These are phyloP conservation scores for Dipodomys merriami DNA, from an alignment of 2,113 vertebrate genomes.

Conservation along the genomic window DNA sequence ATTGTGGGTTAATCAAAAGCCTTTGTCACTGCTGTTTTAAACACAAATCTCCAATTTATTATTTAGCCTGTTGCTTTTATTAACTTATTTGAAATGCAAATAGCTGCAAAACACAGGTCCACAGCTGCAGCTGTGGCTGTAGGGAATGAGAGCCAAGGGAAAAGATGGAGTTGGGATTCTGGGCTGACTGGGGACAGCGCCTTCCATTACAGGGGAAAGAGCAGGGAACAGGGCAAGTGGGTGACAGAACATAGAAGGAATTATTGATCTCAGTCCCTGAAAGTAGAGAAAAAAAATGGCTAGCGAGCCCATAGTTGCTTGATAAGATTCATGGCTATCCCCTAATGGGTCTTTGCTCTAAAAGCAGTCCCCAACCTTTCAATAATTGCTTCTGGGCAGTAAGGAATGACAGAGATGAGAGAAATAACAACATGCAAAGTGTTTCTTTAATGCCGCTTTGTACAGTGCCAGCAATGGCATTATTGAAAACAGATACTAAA, in stretches of 20 bases:
- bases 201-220: not conserved
- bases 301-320: not conserved
- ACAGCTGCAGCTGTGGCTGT: slow-evolving; percentile 74
- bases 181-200: not conserved
- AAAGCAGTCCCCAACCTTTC: not conserved
- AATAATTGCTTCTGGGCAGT: not conserved
- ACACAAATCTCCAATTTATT: slow-evolving; percentile 71
- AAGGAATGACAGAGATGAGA: not conserved
- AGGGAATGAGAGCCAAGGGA: slow-evolving; percentile 44
- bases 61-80: slow-evolving; percentile 75
- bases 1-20: slow-evolving; percentile 64
- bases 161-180: slow-evolving; percentile 23
- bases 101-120: slow-evolving; percentile 61
- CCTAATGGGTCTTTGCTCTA: not conserved
- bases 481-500: not conserved
- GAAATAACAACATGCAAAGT: not conserved
- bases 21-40: slow-evolving; percentile 69
- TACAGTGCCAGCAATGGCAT: no score
- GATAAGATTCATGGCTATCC: not conserved
- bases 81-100: slow-evolving; percentile 82
- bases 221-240: not conserved
- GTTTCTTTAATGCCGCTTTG: not conserved
- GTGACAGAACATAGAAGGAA: slow-evolving; percentile 47
- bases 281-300: slow-evolving; percentile 22
- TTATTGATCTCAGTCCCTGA: slow-evolving; percentile 14